phyloP scores from a whole-genome alignment of 2,888 invertebrate genomes.

The Argyra leucocephala region DNA sequence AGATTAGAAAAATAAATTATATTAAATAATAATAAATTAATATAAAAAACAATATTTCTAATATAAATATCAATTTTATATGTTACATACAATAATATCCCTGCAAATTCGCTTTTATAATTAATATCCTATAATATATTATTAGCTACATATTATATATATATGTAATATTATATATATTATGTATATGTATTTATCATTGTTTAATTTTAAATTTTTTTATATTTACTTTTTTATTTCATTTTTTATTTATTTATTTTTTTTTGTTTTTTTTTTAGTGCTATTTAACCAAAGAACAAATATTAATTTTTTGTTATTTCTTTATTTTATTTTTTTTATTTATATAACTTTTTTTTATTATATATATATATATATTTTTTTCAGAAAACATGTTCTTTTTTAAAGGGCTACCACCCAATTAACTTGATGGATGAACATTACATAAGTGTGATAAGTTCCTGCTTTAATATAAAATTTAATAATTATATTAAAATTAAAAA shows the following conservation, averaged over 20 bases:
- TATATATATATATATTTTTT: slow-evolving; percentile 11
- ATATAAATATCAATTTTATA: too few relatives aligned
- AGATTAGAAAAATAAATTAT: too few relatives aligned
- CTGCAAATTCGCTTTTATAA: too few relatives aligned
- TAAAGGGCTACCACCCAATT: slow-evolving; percentile 20
- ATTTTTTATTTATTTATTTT: background rate
- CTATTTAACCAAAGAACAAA: background rate
- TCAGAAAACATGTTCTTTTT: slow-evolving; percentile 23
- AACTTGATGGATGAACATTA: slow-evolving; percentile 16
- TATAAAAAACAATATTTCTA: too few relatives aligned
- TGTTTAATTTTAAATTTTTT: too few relatives aligned
- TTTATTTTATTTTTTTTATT: background rate
- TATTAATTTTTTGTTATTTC: background rate
- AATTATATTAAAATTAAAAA: too few relatives aligned
- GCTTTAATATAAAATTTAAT: slow-evolving; percentile 14
- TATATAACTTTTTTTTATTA: background rate
- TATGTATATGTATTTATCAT: too few relatives aligned
- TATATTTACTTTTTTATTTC: slow-evolving; percentile 6
- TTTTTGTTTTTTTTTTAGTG: background rate
- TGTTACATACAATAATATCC: too few relatives aligned
- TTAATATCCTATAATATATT: too few relatives aligned
- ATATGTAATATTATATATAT: too few relatives aligned
- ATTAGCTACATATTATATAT: too few relatives aligned
- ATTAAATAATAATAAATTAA: too few relatives aligned
- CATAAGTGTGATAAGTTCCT: slow-evolving; percentile 18